Percentiles rank a stretch among this genome's conserved stretches.
Conservation (phyloP, 2,797 vertebrate species). For the Periparus ater region DNA sequence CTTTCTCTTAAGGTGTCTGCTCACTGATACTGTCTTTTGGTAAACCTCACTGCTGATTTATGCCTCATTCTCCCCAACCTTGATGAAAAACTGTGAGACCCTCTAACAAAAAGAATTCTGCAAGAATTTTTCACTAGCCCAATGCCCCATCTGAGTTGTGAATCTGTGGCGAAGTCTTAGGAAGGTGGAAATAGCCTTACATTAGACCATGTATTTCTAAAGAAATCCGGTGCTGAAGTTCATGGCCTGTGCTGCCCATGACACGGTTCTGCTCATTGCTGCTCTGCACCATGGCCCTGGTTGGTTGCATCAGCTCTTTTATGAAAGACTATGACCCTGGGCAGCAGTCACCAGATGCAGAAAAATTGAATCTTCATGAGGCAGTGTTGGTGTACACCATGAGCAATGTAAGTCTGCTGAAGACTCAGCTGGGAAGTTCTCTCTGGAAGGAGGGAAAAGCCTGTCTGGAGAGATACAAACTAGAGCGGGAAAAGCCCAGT, state of each 20-base stretch:
- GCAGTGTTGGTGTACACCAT: neutral
- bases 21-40: neutral
- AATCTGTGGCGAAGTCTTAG: neutral
- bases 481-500: neutral
- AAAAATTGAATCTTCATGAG: neutral
- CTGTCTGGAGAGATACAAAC: neutral
- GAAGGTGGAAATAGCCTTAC: neutral
- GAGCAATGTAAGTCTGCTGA: neutral
- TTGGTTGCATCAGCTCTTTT: neutral
- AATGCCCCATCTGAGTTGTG: neutral
- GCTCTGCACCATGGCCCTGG: neutral
- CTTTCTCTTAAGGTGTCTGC: neutral
- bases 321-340: neutral
- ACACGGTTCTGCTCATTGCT: neutral
- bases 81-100: neutral
- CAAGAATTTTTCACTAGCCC: neutral
- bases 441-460: neutral
- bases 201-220: neutral
- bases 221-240: neutral
- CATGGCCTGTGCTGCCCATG: neutral
- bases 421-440: neutral
- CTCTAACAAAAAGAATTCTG: neutral
- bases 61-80: neutral
- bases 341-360: neutral
- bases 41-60: neutral